Conservation (phyloP, 2,888 invertebrate species). For the Strigamia maritima region DNA sequence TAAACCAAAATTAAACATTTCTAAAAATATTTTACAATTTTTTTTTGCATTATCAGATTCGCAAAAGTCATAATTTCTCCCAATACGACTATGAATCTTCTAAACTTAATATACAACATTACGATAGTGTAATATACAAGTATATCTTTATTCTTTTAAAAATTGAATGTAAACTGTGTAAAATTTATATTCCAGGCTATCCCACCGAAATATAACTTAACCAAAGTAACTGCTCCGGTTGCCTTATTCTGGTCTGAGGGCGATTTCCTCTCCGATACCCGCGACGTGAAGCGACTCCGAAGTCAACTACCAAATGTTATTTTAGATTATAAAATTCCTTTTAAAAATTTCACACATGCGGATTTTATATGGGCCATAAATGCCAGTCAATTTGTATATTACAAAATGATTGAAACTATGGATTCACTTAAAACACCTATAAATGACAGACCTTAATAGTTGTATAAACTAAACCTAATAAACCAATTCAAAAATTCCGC, state of each 20-base stretch:
- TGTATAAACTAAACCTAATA: not conserved
- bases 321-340: not conserved
- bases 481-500: too few species aligned
- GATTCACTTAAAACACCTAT: not conserved
- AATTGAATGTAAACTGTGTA: not conserved
- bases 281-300: not conserved
- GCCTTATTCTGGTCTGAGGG: not conserved
- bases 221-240: not conserved
- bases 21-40: not conserved
- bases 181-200: not conserved
- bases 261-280: not conserved
- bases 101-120: not conserved
- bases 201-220: not conserved
- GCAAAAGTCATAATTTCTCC: not conserved
- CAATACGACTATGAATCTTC: not conserved
- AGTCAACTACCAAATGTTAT: not conserved
- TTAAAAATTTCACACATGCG: not conserved
- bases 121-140: not conserved
- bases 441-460: not conserved
- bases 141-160: too few species aligned
- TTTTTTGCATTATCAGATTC: not conserved
- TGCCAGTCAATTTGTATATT: not conserved
- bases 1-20: not conserved
- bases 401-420: not conserved
- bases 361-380: constrained; percentile 9